Conservation (phyloP, 2,797 vertebrate genomes). For the Trachurus trachurus region DNA sequence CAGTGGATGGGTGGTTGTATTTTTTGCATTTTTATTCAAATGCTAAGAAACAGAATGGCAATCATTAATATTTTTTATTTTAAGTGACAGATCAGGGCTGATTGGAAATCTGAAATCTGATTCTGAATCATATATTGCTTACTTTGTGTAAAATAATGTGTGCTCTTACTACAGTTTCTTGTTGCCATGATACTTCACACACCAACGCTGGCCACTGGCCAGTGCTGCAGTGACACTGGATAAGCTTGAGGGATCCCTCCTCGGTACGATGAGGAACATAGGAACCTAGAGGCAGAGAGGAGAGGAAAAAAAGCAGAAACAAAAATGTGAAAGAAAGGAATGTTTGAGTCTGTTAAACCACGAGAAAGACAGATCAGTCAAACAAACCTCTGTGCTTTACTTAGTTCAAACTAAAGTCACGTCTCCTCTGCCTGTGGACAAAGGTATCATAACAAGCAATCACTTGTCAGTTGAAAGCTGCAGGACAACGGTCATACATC, state of each 20-base stretch:
- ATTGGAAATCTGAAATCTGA: neutral
- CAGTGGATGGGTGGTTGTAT: neutral
- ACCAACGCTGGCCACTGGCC: conserved; percentile 98
- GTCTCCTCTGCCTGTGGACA: neutral
- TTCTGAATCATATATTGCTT: neutral
- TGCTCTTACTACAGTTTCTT: conserved; percentile 74
- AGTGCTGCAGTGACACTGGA: conserved; percentile 93
- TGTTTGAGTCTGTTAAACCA: neutral
- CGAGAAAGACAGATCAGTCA: neutral
- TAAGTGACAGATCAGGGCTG: neutral
- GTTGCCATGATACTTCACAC: conserved; percentile 96
- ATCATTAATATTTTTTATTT: neutral
- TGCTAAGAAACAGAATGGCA: neutral
- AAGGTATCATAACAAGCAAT: neutral
- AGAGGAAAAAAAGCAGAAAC: neutral
- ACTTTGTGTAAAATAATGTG: no score
- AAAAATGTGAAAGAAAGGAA: neutral
- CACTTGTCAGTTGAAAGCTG: neutral
- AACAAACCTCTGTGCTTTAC: neutral
- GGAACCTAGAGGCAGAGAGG: conserved; percentile 78
- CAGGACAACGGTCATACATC: neutral
- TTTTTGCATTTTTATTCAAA: neutral
- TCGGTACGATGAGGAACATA: conserved; percentile 94
- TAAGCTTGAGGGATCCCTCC: conserved; percentile 95
- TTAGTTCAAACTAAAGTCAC: neutral